Conservation (phyloP, 2,888 invertebrate species). For the Mayetiola destructor region DNA sequence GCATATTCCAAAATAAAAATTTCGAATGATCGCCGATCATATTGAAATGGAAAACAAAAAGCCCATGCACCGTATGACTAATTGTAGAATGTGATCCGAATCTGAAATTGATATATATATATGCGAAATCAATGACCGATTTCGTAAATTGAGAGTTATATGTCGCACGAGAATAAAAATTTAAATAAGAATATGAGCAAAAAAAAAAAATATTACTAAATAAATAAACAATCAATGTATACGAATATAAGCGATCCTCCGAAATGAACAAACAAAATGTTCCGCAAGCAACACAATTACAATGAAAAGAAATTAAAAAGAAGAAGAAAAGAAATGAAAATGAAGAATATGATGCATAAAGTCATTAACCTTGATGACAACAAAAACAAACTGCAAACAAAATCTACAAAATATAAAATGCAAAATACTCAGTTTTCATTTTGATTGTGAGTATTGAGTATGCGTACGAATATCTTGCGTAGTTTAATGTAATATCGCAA, state of each 20-base stretch:
- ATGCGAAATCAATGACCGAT: slow-evolving; percentile 8
- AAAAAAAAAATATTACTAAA: too few relatives aligned
- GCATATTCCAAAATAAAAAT: too few relatives aligned
- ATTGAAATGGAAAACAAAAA: too few relatives aligned
- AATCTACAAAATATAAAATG: not conserved
- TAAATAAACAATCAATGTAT: too few relatives aligned
- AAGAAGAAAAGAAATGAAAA: not conserved
- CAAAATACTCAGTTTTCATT: too few relatives aligned
- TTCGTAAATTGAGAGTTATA: not conserved
- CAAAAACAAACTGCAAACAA: not conserved
- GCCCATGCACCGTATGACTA: too few relatives aligned
- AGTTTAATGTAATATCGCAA: slow-evolving; percentile 11
- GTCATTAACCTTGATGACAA: slow-evolving; percentile 7
- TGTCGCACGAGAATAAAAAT: not conserved
- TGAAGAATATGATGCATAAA: slow-evolving; percentile 2
- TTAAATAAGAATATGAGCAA: not conserved
- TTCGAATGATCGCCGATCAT: too few relatives aligned
- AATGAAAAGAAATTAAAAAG: not conserved
- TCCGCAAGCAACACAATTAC: too few relatives aligned
- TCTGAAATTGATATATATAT: too few relatives aligned
- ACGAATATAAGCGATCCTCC: too few relatives aligned
- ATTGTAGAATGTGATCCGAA: too few relatives aligned
- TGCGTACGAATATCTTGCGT: not conserved
- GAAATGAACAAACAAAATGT: too few relatives aligned
- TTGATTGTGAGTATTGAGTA: not conserved